Evolutionary conservation across 2,113 vertebrate genomes (phyloP).

Genomic region (Engraulis encrasicolus): DNA sequence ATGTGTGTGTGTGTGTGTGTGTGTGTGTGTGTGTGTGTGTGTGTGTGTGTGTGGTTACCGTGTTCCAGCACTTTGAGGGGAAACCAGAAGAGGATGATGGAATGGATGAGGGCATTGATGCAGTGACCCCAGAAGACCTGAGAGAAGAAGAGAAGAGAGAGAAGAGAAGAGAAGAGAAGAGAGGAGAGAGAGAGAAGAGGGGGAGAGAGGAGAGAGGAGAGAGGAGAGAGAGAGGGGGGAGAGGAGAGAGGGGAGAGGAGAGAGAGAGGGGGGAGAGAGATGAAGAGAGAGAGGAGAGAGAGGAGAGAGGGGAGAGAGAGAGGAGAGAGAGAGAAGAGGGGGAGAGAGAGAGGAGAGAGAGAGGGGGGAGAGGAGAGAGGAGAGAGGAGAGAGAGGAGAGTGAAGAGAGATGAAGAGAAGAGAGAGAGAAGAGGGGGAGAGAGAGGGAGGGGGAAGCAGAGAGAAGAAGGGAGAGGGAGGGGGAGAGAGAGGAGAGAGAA

Average conservation of each 20-base stretch:
- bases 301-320: too few relatives aligned
- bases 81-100: constrained; percentile 98
- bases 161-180: constrained; percentile 64
- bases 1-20: too few relatives aligned
- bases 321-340: too few relatives aligned
- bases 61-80: constrained; percentile 96
- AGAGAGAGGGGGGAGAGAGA: too few relatives aligned
- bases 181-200: constrained; percentile 67
- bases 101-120: constrained; percentile 99
- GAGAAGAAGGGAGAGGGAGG: constrained; percentile 76
- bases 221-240: too few relatives aligned
- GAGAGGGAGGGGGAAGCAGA: not conserved
- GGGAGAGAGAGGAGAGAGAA: too few relatives aligned
- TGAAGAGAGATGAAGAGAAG: too few relatives aligned
- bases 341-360: not conserved
- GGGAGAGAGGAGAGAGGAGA: constrained; percentile 46
- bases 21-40: too few relatives aligned
- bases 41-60: too few relatives aligned
- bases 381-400: constrained; percentile 57
- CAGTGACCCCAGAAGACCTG: constrained; percentile 99
- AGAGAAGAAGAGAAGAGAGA: constrained; percentile 72
- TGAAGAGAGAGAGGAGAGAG: too few relatives aligned
- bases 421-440: constrained; percentile 22
- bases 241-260: too few relatives aligned
- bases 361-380: constrained; percentile 73